Base-by-base conservation (phyloP, 1,140 invertebrate genomes). In the Calosoma granatense region DNA sequence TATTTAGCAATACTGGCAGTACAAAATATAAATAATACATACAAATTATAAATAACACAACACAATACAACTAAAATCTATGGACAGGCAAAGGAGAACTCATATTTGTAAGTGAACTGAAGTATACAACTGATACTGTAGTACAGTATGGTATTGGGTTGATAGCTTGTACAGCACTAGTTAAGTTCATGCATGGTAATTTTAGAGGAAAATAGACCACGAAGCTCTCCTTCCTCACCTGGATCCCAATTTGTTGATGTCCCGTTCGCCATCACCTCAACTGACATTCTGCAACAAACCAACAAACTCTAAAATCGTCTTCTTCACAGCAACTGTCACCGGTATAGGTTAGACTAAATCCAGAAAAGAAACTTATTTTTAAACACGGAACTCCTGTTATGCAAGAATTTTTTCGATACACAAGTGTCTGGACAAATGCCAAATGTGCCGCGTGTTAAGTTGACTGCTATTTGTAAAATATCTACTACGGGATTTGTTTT, bases 181-280 rank as follows among this genome's bases (percentile, higher is more conserved):
- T n/a, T n/a, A n/a, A n/a, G n/a, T n/a, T n/a, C n/a, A n/a, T n/a
- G n/a, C n/a, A n/a, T n/a, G n/a, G n/a, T n/a, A n/a, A n/a, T n/a
- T n/a, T n/a, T n/a, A n/a, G n/a, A n/a, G n/a, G n/a, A n/a, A n/a
- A n/a, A 36, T 36, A 9, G 6, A 36, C n/a, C 26, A 36, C 26
- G 26, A 36, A 36, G n/a, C 6, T 9, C 6, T 9, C n/a, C n/a
- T n/a, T 36, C 53, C 64, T 65, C 64, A 72, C 70, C 69, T 70
- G 69, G 66, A 63, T 72, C 70, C 65, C 67, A 65, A 61, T 68
- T 71, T 57, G 66, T 64, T 56, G 63, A 66, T 20, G 65, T 64
- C 56, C 66, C 68, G 67, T 70, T 70, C 20, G 64, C 68, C 68
- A 72, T 69, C 43, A 69, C 62, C 59, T 70, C 67, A 56, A 67